These are phyloP conservation scores for Cyrtodaria siliqua DNA, from an alignment of 2,888 invertebrate species.

Conservation along the genomic window DNA sequence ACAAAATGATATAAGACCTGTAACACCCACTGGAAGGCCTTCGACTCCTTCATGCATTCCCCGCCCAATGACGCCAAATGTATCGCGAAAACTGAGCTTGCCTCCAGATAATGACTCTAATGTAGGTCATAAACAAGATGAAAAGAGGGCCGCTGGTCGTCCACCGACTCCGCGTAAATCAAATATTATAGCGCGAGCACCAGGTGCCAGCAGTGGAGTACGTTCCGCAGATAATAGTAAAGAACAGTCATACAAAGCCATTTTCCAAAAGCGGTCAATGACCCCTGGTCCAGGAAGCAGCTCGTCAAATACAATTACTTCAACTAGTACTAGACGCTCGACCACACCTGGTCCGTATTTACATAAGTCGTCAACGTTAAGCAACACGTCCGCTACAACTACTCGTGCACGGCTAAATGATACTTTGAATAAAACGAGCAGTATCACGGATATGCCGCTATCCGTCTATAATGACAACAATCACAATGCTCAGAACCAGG, in stretches of 20 bases:
- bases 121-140: not conserved
- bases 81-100: constrained; percentile 46
- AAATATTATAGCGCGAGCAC: constrained; percentile 65
- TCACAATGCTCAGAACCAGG: not conserved
- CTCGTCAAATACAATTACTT: constrained; percentile 7
- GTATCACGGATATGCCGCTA: constrained; percentile 42
- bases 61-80: constrained; percentile 66
- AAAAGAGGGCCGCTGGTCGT: constrained; percentile 36
- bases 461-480: constrained; percentile 45
- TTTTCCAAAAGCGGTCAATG: constrained; percentile 71
- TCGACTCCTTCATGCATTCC: constrained; percentile 69
- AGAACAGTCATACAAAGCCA: constrained; percentile 70
- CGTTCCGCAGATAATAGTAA: constrained; percentile 42
- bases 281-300: constrained; percentile 70
- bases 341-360: constrained; percentile 67
- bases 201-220: constrained; percentile 32
- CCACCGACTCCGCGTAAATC: constrained; percentile 68
- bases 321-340: constrained; percentile 46
- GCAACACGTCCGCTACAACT: constrained; percentile 44
- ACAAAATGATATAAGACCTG: constrained; percentile 13
- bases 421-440: constrained; percentile 31
- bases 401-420: constrained; percentile 47
- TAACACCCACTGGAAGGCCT: constrained; percentile 58
- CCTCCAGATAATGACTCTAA: constrained; percentile 24
- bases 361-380: constrained; percentile 34